Evolutionary conservation across 2,888 invertebrate species (phyloP).

Genomic region (Dryococelus australis): DNA sequence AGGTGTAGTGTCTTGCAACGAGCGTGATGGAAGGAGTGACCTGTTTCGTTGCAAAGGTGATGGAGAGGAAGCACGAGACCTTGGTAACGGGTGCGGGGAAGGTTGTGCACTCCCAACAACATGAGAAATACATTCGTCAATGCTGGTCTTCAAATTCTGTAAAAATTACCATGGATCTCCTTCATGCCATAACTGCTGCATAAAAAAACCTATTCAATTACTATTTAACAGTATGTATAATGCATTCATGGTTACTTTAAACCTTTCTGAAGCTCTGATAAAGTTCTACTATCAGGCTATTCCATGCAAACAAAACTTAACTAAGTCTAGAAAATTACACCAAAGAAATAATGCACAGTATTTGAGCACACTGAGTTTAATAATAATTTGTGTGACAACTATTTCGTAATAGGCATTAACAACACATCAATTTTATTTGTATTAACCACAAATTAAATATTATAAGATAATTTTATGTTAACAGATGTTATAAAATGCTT

Average conservation of each 20-base stretch:
- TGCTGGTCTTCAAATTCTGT: constrained; percentile 72
- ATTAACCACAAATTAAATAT: too few species aligned
- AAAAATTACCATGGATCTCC: constrained; percentile 32
- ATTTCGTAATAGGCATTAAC: too few species aligned
- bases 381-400: too few species aligned
- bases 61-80: constrained; percentile 38
- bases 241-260: not conserved
- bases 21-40: constrained; percentile 43
- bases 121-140: constrained; percentile 88
- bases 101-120: constrained; percentile 74
- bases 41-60: constrained; percentile 31
- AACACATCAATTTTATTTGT: too few species aligned
- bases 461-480: too few species aligned
- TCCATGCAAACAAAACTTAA: too few species aligned
- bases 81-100: constrained; percentile 45
- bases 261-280: too few species aligned
- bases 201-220: not conserved
- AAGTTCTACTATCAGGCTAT: too few species aligned
- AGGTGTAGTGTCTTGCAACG: constrained; percentile 41
- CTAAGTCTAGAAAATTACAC: too few species aligned
- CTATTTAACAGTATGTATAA: not conserved
- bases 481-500: too few species aligned
- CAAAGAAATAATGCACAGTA: too few species aligned
- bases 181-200: not conserved
- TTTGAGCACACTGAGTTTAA: too few species aligned